A percentile compares a stretch with the other conserved stretches of the same genome.
Evolutionary conservation across 1,140 invertebrate species (phyloP).

Genomic region (Drosophila tropicalis): DNA sequence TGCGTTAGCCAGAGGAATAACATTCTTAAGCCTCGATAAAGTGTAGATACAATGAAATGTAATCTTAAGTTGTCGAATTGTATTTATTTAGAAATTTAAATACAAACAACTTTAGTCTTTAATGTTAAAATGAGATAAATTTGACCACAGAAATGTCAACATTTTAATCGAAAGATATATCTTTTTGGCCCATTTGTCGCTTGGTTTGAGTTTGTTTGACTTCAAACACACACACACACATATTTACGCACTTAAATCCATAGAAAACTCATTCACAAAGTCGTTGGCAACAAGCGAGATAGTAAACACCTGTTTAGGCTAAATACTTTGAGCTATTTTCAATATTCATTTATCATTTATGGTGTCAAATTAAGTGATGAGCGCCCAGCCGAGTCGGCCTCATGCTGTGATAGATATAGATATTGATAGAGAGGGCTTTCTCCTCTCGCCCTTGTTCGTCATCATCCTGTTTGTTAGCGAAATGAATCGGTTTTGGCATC

Average conservation of each 20-base stretch:
- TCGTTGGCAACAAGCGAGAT: neutral
- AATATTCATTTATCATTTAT: slow-evolving; percentile 33
- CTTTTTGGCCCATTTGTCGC: neutral
- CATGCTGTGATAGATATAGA: slow-evolving; percentile 4
- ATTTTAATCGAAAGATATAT: neutral
- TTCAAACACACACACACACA: neutral
- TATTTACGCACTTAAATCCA: neutral
- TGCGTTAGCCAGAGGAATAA: slow-evolving; percentile 1
- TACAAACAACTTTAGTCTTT: neutral
- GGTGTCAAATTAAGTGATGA: slow-evolving; percentile 21
- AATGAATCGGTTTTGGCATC: slow-evolving; percentile 11
- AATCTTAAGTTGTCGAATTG: neutral
- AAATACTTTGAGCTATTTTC: slow-evolving; percentile 20
- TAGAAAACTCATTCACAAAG: neutral
- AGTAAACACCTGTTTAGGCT: slow-evolving; percentile 25
- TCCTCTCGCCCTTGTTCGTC: neutral
- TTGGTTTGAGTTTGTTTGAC: neutral
- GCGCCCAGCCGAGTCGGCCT: neutral
- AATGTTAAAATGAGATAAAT: neutral
- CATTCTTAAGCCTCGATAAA: neutral
- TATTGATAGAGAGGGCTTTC: neutral
- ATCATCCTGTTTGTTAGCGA: neutral
- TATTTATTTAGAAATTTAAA: too few relatives aligned
- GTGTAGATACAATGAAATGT: neutral
- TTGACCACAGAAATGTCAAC: neutral